Conservation (phyloP, 23 tunicate species). For the Styela clava region DNA sequence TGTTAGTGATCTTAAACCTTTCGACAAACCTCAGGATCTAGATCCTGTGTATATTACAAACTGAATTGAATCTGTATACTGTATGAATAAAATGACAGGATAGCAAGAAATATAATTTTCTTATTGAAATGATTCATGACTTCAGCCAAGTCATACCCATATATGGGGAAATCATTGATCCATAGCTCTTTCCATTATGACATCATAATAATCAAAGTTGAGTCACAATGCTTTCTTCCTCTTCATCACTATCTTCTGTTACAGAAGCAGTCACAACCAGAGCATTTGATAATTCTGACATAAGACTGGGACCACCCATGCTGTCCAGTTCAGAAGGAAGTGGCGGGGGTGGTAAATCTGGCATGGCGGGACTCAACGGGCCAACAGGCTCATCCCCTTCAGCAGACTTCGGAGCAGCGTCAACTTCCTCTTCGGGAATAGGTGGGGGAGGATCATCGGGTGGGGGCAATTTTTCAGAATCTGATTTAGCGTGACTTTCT, state of each 20-base stretch:
- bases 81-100: no score
- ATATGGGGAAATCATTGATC: no score
- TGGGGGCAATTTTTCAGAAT: conserved; percentile 14
- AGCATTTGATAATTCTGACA: neutral
- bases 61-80: no score
- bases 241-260: conserved; percentile 14
- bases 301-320: neutral
- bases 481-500: neutral
- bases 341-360: conserved; percentile 62
- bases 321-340: conserved; percentile 29
- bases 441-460: conserved; percentile 15
- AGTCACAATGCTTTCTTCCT: conserved; percentile 12
- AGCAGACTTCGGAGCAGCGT: neutral
- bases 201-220: no score
- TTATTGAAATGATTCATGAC: no score
- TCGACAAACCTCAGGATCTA: no score
- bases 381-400: conserved; percentile 37
- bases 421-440: conserved; percentile 15
- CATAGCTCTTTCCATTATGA: no score
- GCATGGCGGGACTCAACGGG: conserved; percentile 41
- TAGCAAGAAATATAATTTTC: no score
- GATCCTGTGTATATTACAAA: no score
- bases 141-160: no score
- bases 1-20: no score
- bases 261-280: conserved; percentile 1